These are phyloP conservation scores for Lathronympha strigana DNA, from an alignment of 2,888 invertebrate species.

Conservation along the genomic window DNA sequence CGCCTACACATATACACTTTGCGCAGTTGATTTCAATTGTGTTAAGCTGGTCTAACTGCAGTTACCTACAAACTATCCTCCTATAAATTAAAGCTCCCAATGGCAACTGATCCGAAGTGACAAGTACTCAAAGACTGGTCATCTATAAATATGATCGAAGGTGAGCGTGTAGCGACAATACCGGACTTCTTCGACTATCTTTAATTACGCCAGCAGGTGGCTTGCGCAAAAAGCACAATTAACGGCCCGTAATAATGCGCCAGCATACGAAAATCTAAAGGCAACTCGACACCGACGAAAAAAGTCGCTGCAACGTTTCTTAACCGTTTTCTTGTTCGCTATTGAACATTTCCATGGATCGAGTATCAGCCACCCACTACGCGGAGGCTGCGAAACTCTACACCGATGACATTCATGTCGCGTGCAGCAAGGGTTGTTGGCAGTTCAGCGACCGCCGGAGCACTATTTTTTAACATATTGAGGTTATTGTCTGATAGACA, in stretches of 20 bases:
- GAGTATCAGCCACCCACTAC: constrained; percentile 80
- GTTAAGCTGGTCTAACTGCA: no score
- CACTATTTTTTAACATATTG: constrained; percentile 13
- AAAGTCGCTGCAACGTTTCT: constrained; percentile 14
- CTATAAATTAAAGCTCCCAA: no score
- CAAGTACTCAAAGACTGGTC: constrained; percentile 25
- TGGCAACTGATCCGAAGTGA: constrained; percentile 5
- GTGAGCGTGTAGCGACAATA: constrained; percentile 61
- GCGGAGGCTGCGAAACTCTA: constrained; percentile 48
- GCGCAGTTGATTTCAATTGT: no score
- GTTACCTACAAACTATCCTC: no score
- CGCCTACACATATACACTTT: no score
- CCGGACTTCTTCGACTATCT: constrained; percentile 64
- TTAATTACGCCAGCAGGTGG: constrained; percentile 80
- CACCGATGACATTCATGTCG: constrained; percentile 37
- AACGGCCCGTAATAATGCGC: constrained; percentile 82
- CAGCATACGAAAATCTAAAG: constrained; percentile 83
- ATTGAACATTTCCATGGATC: constrained; percentile 82
- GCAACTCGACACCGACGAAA: constrained; percentile 72
- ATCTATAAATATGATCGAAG: constrained; percentile 59
- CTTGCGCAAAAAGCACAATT: constrained; percentile 80
- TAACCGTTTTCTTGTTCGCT: constrained; percentile 45
- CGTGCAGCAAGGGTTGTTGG: constrained; percentile 18
- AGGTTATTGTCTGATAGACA: constrained; percentile 28
- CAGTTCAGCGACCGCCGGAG: constrained; percentile 28